Evolutionary conservation across 2,113 vertebrate species (phyloP).

Genomic region (Macrotis lagotis): DNA sequence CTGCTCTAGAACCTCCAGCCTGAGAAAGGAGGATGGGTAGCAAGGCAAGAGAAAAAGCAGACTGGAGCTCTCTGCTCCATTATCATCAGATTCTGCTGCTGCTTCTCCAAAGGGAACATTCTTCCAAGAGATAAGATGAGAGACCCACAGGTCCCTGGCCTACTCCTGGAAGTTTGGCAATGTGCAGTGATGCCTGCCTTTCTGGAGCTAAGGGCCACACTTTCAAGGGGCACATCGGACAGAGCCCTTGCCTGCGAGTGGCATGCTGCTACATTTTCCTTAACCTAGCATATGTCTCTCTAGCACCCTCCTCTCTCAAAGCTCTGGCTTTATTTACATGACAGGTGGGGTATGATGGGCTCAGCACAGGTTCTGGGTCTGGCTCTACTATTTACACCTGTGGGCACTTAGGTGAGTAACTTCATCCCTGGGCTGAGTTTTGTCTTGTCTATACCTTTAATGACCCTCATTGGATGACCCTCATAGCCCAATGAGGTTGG

Average conservation of each 20-base stretch:
- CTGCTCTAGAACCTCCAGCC: background rate
- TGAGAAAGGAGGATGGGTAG: no score
- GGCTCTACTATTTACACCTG: background rate
- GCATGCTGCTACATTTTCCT: no score
- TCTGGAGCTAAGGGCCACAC: background rate
- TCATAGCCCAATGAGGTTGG: background rate
- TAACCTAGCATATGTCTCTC: no score
- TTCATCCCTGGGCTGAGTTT: background rate
- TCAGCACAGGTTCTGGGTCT: no score
- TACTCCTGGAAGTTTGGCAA: background rate
- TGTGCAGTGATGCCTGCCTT: background rate
- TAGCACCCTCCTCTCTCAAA: no score
- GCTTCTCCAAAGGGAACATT: background rate
- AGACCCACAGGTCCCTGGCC: no score
- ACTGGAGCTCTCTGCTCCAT: background rate
- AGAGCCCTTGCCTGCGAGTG: no score
- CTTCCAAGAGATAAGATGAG: no score
- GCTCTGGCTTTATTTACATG: no score
- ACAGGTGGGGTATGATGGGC: no score
- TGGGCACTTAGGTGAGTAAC: background rate
- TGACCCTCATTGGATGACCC: no score
- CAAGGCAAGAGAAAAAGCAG: no score
- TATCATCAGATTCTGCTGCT: background rate
- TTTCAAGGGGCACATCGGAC: background rate
- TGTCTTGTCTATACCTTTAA: background rate